Base-by-base conservation (phyloP, 2,888 invertebrate species). In the Lepidochrysops patricia region DNA sequence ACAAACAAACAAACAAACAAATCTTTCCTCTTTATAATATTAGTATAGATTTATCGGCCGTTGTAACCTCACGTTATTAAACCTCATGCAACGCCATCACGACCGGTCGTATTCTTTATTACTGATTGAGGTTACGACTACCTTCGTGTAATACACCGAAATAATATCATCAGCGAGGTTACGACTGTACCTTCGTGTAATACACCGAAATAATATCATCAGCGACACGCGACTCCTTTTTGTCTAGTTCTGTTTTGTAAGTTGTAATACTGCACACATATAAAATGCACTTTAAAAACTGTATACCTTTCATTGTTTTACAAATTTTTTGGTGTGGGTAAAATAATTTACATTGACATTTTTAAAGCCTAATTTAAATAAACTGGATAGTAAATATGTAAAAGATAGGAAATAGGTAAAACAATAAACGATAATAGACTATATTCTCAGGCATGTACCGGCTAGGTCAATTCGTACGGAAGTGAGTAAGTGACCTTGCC, bases 21-120 rank as follows among this genome's bases (percentile, higher is more conserved):
- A n/a, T n/a, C n/a, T n/a, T n/a, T n/a, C n/a, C n/a, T n/a, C n/a
- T n/a, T n/a, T n/a, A n/a, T n/a, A n/a, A n/a, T n/a, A n/a, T n/a
- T n/a, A n/a, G n/a, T n/a, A n/a, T n/a, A n/a, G n/a, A n/a, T 27
- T 52, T 52, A 52, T 52, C 52, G 27, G 7, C 15, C 26, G 4
- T 13, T 52, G 52, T 52, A 52, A 52, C 52, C 52, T 27, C 52
- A 52, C 52, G 7, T 27, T 52, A 26, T 52, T 52, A 52, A 50
- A 52, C 26, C 13, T 43, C 52, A n/a, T 52, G 52, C 52, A 26
- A 26, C 52, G 27, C 52, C 52, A 26, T 52, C 26, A 27, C 43
- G 43, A 43, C 43, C 27, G 26, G 2, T 13, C 52, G 27, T 52
- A 52, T 52, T 13, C 13, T 52, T 52, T 52, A 52, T 52, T 52